Evolutionary conservation across 1,140 invertebrate species (phyloP).

Genomic region (Drosophila arawakana): DNA sequence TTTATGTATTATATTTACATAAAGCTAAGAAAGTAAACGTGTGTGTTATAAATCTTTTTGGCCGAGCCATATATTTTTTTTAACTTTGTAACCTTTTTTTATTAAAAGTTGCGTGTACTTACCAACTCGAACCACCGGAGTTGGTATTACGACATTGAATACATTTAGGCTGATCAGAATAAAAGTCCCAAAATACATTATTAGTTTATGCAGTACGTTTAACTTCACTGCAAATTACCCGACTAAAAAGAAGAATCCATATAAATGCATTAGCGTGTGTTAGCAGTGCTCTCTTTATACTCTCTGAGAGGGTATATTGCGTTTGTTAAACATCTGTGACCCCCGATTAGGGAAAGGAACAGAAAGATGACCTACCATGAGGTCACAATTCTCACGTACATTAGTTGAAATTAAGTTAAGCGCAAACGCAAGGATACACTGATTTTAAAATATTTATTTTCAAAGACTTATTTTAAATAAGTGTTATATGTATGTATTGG

Average conservation of each 20-base stretch:
- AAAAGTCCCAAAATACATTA: neutral
- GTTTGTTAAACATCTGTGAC: no score
- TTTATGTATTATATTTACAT: no score
- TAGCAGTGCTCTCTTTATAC: neutral
- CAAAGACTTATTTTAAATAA: conserved; percentile 52
- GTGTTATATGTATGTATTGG: conserved; percentile 43
- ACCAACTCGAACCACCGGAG: conserved; percentile 25
- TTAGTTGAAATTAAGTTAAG: neutral
- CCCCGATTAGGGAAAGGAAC: no score
- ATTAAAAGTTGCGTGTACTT: neutral
- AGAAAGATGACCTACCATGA: no score
- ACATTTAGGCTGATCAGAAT: conserved; percentile 17
- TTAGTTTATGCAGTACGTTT: neutral
- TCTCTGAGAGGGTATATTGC: no score
- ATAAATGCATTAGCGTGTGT: conserved; percentile 14
- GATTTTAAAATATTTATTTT: conserved; percentile 57
- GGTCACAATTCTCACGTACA: neutral
- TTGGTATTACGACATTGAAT: neutral
- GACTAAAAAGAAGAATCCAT: conserved; percentile 17
- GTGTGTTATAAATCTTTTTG: no score
- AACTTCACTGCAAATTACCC: neutral
- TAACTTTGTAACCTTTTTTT: no score
- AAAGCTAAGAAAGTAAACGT: no score
- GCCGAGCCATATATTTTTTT: no score
- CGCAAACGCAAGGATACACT: neutral